phyloP scores from a whole-genome alignment of 2,797 vertebrate genomes.

The Danio albolineatus region DNA sequence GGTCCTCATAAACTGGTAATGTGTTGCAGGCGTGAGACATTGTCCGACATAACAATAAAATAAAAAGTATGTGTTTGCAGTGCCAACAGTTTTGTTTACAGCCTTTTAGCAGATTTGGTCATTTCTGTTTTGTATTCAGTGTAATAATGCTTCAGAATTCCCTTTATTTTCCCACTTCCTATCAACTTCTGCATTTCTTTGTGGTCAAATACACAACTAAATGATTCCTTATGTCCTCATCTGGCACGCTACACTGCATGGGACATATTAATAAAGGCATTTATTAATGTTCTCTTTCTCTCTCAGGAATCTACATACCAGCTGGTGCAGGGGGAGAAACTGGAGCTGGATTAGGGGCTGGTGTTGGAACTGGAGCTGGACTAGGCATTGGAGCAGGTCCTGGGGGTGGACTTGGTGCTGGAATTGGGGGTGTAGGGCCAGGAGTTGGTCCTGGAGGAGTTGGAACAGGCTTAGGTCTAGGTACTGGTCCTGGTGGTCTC shows the following conservation, averaged over 20 bases:
- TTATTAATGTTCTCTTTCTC: constrained; percentile 2
- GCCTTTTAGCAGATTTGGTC: neutral
- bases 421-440: constrained; percentile 43
- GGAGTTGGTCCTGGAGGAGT: constrained; percentile 55
- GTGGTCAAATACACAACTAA: constrained; percentile 11
- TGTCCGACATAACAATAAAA: neutral
- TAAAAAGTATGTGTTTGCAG: neutral
- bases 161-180: neutral
- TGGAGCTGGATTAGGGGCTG: constrained; percentile 43
- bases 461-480: constrained; percentile 54
- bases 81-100: constrained; percentile 6
- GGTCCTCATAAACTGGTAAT: constrained; percentile 44
- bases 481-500: constrained; percentile 43
- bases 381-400: constrained; percentile 57
- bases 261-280: constrained; percentile 11
- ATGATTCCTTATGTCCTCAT: neutral
- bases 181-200: neutral
- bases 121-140: constrained; percentile 13
- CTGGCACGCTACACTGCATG: neutral
- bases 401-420: constrained; percentile 48
- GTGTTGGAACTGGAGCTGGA: constrained; percentile 62
- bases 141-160: neutral
- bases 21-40: constrained; percentile 15
- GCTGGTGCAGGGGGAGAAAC: constrained; percentile 67
- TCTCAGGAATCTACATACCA: constrained; percentile 77